Conservation (phyloP, 2,113 vertebrate species). For the Callorhinus ursinus region DNA sequence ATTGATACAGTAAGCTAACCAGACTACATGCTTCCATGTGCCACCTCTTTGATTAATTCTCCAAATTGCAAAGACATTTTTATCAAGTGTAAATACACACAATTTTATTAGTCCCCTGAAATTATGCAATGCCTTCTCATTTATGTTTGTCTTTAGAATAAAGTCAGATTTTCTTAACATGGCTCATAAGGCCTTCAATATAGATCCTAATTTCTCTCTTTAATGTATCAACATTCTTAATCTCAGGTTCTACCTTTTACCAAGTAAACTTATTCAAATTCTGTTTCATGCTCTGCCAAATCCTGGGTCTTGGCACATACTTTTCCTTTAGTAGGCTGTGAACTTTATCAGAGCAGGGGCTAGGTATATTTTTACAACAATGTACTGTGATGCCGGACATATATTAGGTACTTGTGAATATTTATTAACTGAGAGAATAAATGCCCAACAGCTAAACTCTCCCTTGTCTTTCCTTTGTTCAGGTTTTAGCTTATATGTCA, state of each 20-base stretch:
- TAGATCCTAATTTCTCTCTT: neutral
- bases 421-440: neutral
- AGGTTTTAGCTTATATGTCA: neutral
- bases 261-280: neutral
- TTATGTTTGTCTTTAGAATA: neutral
- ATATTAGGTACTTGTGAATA: neutral
- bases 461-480: neutral
- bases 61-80: neutral
- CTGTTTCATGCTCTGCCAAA: neutral
- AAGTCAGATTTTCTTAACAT: neutral
- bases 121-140: neutral
- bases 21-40: fast-evolving
- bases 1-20: neutral
- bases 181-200: neutral
- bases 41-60: neutral
- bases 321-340: neutral
- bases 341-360: neutral
- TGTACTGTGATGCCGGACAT: neutral
- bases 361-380: neutral
- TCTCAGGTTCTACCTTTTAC: neutral
- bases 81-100: neutral
- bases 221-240: neutral
- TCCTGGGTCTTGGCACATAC: neutral
- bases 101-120: neutral
- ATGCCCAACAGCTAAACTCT: neutral